Evolutionary conservation across 2,797 vertebrate species (phyloP).

Genomic region (Tauraco hartlaubi): DNA sequence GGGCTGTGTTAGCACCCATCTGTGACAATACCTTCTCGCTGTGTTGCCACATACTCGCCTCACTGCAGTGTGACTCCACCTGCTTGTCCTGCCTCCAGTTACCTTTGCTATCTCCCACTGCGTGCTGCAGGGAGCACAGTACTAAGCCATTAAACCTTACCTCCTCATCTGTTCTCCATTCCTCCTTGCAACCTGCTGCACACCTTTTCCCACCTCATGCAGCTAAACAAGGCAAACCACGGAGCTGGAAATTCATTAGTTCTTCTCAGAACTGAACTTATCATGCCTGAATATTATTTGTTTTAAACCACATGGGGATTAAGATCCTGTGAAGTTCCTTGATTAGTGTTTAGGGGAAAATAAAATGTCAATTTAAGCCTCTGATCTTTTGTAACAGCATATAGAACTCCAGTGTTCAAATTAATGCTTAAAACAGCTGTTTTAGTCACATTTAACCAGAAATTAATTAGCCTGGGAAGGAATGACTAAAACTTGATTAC

Average conservation of each 20-base stretch:
- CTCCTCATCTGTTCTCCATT: not conserved
- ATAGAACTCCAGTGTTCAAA: not conserved
- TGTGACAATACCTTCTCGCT: not conserved
- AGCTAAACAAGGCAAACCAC: not conserved
- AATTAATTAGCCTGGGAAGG: conserved; percentile 24
- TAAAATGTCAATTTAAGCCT: not conserved
- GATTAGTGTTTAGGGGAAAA: conserved; percentile 6
- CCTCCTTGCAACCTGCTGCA: not conserved
- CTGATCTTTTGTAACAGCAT: not conserved
- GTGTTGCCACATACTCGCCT: not conserved
- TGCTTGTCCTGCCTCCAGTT: not conserved
- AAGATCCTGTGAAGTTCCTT: conserved; percentile 16
- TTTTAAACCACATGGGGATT: not conserved
- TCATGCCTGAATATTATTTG: not conserved
- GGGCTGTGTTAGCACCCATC: not conserved
- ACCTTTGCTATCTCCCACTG: not conserved
- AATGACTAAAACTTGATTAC: conserved; percentile 13
- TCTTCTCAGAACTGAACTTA: not conserved
- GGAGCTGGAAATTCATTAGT: not conserved
- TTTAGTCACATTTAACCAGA: not conserved
- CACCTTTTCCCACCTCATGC: not conserved
- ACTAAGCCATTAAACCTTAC: not conserved
- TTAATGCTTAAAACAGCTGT: conserved; percentile 10
- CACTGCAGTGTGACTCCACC: not conserved
- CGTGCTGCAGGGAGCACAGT: too few relatives aligned